These are phyloP conservation scores for Lagenorhynchus albirostris DNA, from an alignment of 2,113 vertebrate species.

Conservation along the genomic window DNA sequence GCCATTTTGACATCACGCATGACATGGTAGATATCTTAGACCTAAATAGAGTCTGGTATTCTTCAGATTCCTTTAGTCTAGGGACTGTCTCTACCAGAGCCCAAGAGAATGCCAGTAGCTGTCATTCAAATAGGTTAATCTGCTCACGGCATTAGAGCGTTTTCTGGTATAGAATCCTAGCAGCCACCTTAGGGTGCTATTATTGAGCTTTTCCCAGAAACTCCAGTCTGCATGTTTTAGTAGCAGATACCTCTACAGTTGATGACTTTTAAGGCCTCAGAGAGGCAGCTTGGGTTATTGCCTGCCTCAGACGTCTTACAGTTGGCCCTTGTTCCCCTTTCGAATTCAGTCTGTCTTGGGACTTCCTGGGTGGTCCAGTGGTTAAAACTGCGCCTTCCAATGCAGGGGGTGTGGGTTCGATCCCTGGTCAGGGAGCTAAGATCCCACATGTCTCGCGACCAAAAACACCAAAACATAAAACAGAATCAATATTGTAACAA, in stretches of 20 bases:
- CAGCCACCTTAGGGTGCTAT: background rate
- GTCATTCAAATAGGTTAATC: background rate
- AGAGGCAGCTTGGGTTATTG: background rate
- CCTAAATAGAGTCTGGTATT: background rate
- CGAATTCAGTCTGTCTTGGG: background rate
- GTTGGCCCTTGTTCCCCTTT: background rate
- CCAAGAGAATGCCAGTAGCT: background rate
- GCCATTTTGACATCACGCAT: background rate
- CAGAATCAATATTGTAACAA: too few species aligned
- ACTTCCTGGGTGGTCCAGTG: too few species aligned
- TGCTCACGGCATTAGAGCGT: background rate
- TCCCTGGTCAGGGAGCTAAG: too few species aligned
- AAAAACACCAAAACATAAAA: too few species aligned
- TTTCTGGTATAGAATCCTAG: background rate
- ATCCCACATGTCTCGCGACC: too few species aligned
- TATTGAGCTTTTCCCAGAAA: background rate
- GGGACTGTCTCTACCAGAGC: background rate
- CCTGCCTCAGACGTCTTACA: background rate
- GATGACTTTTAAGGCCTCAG: background rate
- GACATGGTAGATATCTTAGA: background rate
- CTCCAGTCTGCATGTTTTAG: background rate
- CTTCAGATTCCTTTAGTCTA: background rate
- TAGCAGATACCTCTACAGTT: background rate
- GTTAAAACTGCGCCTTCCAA: too few species aligned
- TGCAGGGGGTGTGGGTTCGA: too few species aligned